Conservation (phyloP, 1,140 invertebrate genomes). For the Drosophila carrolli region DNA sequence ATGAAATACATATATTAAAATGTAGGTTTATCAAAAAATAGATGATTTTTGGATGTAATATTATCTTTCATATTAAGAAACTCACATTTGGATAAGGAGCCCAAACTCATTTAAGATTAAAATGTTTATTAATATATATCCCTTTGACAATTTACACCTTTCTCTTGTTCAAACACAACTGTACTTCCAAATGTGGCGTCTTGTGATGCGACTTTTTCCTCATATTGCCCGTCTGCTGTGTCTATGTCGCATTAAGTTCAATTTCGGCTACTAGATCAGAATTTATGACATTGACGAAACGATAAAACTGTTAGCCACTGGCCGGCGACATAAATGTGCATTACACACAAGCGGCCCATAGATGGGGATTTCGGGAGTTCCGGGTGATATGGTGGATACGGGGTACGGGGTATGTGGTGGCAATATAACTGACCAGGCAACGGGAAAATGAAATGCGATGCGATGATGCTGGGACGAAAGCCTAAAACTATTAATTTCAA, state of each 20-base stretch:
- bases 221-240: conserved; percentile 7
- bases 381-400: background rate
- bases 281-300: conserved; percentile 83
- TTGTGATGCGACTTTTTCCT: background rate
- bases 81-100: too few relatives aligned
- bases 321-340: conserved; percentile 72
- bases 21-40: too few relatives aligned
- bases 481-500: conserved; percentile 83
- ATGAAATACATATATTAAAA: too few relatives aligned
- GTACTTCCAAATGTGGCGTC: conserved; percentile 10
- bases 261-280: conserved; percentile 80
- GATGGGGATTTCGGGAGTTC: background rate
- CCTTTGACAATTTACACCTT: background rate
- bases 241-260: conserved; percentile 75
- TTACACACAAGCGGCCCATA: conserved; percentile 43
- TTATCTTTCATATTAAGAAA: too few relatives aligned
- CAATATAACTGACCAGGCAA: conserved; percentile 51
- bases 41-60: too few relatives aligned
- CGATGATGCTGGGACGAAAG: conserved; percentile 58
- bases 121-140: background rate
- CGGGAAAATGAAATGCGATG: conserved; percentile 78
- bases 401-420: background rate
- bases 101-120: too few relatives aligned
- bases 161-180: conserved; percentile 17
- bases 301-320: conserved; percentile 77